Evolutionary conservation across 2,888 invertebrate species (phyloP), one percentile per base, ranked within the genome.

Genomic region (Epinotia demarniana): DNA sequence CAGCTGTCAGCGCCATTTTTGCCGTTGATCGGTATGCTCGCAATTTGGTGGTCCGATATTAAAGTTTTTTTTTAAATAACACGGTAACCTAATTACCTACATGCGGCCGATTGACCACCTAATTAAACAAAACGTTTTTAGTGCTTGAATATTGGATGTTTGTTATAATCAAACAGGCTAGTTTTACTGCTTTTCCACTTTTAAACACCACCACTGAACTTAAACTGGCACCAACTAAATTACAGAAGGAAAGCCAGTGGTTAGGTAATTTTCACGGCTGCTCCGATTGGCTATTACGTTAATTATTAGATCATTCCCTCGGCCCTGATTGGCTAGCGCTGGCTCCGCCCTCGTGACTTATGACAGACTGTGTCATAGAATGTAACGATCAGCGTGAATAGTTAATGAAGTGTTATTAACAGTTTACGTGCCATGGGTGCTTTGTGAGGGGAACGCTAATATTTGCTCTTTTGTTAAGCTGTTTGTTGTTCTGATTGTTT

Each of bases 381-480:
- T 85, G 88, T 90, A 91, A 90, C 88, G 84, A 83, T 85, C 82
- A 75, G 80, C 81, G 73, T 91, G 87, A 90, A 92, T 92, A 82
- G 80, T 88, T 92, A 87, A 93, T 90, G 89, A 89, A 88, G 86
- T 86, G 87, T 87, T 88, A 92, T 92, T 92, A 91, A 78, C 72
- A 23, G 73, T 62, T 73, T 64, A 73, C 75, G 80, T 75, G 46
- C 72, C 49, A 12, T 57, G 77, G 82, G 82, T 82, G 72, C 75
- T 85, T 86, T 84, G 78, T 73, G 33, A 72, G 60, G 73, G 63
- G 57, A 33, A 18, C 60, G 67, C 72, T 49, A 74, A 69, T 74
- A 74, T 74, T 74, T 64, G 49, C 63, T 43, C 58, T 73, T 62
- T 46, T 19, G 27, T 68, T 69, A 68, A 68, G 16, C 11, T 63